Conservation (phyloP, 2,797 vertebrate species). For the Anas flavirostris region DNA sequence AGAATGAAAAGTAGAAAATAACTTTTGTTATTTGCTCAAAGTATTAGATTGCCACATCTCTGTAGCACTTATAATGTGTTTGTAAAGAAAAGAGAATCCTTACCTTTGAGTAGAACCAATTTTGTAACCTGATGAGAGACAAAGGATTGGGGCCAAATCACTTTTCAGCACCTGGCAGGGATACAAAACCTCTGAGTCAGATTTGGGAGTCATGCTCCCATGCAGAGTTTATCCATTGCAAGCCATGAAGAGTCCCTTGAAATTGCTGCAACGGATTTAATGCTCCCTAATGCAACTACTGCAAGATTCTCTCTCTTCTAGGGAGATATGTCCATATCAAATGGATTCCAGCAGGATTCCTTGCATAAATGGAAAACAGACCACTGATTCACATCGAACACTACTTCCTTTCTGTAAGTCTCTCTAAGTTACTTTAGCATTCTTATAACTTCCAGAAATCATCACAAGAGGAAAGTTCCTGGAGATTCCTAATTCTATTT, state of each 20-base stretch:
- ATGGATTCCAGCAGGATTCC: background rate
- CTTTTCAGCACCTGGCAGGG: background rate
- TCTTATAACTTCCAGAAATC: background rate
- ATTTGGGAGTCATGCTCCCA: background rate
- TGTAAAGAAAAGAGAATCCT: background rate
- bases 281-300: background rate
- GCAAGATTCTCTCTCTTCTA: background rate
- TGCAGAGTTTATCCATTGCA: background rate
- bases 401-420: background rate
- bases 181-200: background rate
- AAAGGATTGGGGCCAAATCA: background rate
- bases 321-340: background rate
- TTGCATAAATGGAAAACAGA: background rate
- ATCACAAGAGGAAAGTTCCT: background rate
- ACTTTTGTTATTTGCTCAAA: background rate
- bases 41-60: background rate
- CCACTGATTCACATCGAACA: background rate
- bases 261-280: background rate
- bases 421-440: background rate
- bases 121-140: background rate
- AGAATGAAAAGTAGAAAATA: background rate
- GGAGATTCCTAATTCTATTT: background rate
- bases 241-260: background rate
- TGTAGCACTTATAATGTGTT: background rate
- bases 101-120: background rate